phyloP scores from a whole-genome alignment of 2,888 invertebrate species.

The Myopa tessellatipennis region DNA sequence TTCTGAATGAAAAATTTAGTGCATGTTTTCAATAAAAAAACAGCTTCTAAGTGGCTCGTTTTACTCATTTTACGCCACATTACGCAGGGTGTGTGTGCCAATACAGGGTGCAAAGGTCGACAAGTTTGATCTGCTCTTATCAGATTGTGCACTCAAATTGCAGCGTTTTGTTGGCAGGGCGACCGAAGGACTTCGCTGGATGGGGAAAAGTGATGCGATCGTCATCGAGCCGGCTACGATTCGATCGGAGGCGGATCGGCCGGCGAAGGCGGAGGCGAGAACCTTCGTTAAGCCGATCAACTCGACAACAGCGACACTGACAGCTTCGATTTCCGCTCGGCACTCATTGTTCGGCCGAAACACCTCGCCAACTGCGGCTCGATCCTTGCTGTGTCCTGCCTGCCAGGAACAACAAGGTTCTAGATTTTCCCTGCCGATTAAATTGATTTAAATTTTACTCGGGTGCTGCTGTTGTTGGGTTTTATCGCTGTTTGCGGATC shows the following conservation, averaged over 20 bases:
- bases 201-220: neutral
- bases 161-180: neutral
- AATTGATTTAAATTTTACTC: constrained; percentile 30
- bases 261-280: neutral
- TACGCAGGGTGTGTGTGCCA: no score
- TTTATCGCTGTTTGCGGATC: constrained; percentile 28
- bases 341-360: neutral
- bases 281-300: constrained; percentile 32
- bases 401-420: constrained; percentile 22
- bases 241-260: neutral
- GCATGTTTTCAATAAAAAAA: no score
- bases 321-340: constrained; percentile 23
- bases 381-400: constrained; percentile 17
- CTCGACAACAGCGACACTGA: constrained; percentile 4
- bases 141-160: neutral
- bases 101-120: constrained; percentile 5
- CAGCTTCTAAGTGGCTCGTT: no score
- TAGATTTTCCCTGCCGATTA: constrained; percentile 32
- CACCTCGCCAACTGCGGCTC: neutral
- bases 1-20: neutral
- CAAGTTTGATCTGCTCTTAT: neutral
- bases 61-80: no score
- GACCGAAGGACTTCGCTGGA: neutral
- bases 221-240: neutral
- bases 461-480: constrained; percentile 23